Evolutionary conservation across 1,140 invertebrate genomes (phyloP), one percentile per base, ranked within the genome.

Genomic region (Sipha flava): DNA sequence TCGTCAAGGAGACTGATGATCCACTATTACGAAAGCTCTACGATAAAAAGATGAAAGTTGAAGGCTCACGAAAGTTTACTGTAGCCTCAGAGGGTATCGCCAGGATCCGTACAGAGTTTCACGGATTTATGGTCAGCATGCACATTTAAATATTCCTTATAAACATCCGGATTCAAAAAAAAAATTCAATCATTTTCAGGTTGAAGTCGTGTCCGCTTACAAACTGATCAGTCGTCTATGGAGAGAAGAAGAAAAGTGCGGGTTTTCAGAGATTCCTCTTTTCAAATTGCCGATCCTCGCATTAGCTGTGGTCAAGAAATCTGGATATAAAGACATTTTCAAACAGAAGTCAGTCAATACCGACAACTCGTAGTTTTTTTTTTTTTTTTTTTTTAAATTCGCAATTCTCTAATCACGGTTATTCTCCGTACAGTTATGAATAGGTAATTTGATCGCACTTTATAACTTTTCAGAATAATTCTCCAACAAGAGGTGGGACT

Each of bases 161-260:
- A n/a, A n/a, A n/a, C n/a, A n/a, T n/a, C n/a, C n/a, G n/a, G n/a
- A n/a, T n/a, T n/a, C n/a, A n/a, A n/a, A n/a, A n/a, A n/a, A n/a
- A n/a, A n/a, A n/a, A n/a, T n/a, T n/a, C n/a, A n/a, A n/a, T n/a
- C n/a, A n/a, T n/a, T n/a, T n/a, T n/a, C 81, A 87, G 85, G 88
- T 89, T 47, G 88, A 89, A 81, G 82, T 86, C 7, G 85, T 86
- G 40, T 86, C 87, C 0, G 88, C 86, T 6, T 89, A 89, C 82
- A 87, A 26, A 10, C n/a, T 54, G 6, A 54, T 54, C 10, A 21
- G 49, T 54, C 49, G 7, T 2, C 7, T 54, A 1, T 90, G 87
- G 81, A 86, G 84, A 70, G 89, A 90, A 83, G 85, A 85, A 6
- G 89, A 90, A 81, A 90, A 89, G 84, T 90, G 89, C 80, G 88